phyloP scores from a whole-genome alignment of 2,113 vertebrate species.

The Brienomyrus brachyistius region DNA sequence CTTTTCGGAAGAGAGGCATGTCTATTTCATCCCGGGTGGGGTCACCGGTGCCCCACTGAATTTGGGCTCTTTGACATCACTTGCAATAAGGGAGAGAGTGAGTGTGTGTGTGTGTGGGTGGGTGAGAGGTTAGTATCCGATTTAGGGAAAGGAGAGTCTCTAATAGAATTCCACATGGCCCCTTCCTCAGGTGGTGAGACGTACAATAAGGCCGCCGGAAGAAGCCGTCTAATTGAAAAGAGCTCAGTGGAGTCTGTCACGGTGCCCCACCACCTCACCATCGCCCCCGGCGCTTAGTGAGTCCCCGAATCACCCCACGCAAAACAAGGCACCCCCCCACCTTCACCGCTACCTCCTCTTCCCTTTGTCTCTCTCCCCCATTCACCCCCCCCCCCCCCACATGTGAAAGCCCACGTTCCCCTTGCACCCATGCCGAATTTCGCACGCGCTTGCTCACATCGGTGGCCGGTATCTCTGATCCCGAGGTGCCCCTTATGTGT shows the following conservation, averaged over 20 bases:
- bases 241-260: slow-evolving; percentile 32
- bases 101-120: neutral
- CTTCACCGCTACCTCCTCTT: neutral
- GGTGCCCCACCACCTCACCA: neutral
- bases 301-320: neutral
- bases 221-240: slow-evolving; percentile 37
- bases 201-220: slow-evolving; percentile 25
- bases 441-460: neutral
- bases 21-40: neutral
- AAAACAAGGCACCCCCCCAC: neutral
- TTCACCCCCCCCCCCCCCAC: no score
- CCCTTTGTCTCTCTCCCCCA: neutral
- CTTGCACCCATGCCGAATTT: neutral
- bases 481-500: neutral
- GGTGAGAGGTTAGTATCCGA: slow-evolving; percentile 16
- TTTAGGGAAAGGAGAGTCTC: slow-evolving; percentile 19
- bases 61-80: slow-evolving; percentile 1
- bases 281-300: neutral
- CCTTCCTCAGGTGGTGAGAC: slow-evolving; percentile 35
- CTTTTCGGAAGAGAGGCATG: neutral
- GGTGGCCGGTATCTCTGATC: neutral
- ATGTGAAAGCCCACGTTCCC: neutral
- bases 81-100: neutral
- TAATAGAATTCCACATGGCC: slow-evolving; percentile 26
- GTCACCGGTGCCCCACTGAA: neutral